Evolutionary conservation across 2,797 vertebrate genomes (phyloP).

Genomic region (Spea hammondii): DNA sequence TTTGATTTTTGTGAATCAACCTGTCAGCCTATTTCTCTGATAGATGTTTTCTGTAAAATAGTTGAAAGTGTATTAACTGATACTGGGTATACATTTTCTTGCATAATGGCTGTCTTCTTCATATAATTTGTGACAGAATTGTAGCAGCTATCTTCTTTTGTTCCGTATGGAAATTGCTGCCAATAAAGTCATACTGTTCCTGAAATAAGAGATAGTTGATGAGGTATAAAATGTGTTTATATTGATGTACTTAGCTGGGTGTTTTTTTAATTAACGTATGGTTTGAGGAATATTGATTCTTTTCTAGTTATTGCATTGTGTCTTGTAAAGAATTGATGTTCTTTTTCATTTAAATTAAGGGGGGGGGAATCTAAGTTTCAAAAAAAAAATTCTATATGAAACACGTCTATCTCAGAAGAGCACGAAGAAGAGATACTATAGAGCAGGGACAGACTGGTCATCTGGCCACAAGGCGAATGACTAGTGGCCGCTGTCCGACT

Average conservation of each 20-base stretch:
- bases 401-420: too few relatives aligned
- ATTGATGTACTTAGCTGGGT: not conserved
- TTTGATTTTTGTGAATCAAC: slow-evolving; percentile 44
- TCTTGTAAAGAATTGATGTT: not conserved
- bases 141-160: slow-evolving; percentile 32
- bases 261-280: not conserved
- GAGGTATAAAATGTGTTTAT: slow-evolving; percentile 19
- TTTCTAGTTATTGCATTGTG: not conserved
- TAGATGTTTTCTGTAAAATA: slow-evolving; percentile 37
- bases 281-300: not conserved
- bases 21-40: slow-evolving; percentile 42
- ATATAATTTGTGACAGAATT: slow-evolving; percentile 28
- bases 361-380: too few relatives aligned
- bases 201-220: slow-evolving; percentile 17
- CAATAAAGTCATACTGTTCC: slow-evolving; percentile 30
- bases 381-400: too few relatives aligned
- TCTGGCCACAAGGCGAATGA: too few relatives aligned
- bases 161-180: slow-evolving; percentile 25
- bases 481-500: too few relatives aligned
- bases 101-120: slow-evolving; percentile 24
- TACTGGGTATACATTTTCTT: slow-evolving; percentile 24
- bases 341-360: too few relatives aligned
- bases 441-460: too few relatives aligned
- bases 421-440: too few relatives aligned
- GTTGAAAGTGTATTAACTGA: slow-evolving; percentile 35